Base-by-base conservation (phyloP, 2,888 invertebrate genomes). In the Agriotes lineatus region DNA sequence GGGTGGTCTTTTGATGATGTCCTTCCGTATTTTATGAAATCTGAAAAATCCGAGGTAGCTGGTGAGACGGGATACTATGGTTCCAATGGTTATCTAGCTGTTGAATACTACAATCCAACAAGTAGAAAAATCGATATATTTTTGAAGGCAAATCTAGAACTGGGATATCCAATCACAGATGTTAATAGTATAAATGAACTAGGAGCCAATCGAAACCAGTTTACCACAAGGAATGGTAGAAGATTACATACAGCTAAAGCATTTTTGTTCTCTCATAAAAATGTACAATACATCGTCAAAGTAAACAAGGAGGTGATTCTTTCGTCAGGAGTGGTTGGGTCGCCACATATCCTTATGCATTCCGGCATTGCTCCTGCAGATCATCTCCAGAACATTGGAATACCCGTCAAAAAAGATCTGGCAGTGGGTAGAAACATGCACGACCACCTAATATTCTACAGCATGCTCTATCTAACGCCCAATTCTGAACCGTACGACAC, bases 251-350 rank as follows among this genome's bases (percentile, higher is more conserved):
- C 90, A 25, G 88, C 88, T 72, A 88, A 88, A 50, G 88, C 89
- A 0, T 90, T 89, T 77, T 77, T 87, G 73, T 88, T 89, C 65
- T 82, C 85, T 0, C 82, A 85, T 37, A 84, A 85, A 61, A 83
- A 85, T 0, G 74, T 83, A 61, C 82, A 81, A 48, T 82, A 83
- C 25, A 82, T 83, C 44, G 88, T 89, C 0, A 79, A 78, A 66
- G 91, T 90, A 0, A 84, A 86, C 48, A 89, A 87, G 75, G 93
- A 93, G 82, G 89, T 95, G 0, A 90, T 95, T 63, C 72, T 94
- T 2, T 89, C 92, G 7, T 93, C 91, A 1, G 95, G 95, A 0
- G 89, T 93, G 0, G 90, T 95, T 66, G 93, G 92, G 74, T 67
- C 77, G 9, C 77, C 80, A 0, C 78, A 78, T 54, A 44, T 80